Conservation (phyloP, 53 echinoderm and acorn worm species). For the Luidia sarsii region DNA sequence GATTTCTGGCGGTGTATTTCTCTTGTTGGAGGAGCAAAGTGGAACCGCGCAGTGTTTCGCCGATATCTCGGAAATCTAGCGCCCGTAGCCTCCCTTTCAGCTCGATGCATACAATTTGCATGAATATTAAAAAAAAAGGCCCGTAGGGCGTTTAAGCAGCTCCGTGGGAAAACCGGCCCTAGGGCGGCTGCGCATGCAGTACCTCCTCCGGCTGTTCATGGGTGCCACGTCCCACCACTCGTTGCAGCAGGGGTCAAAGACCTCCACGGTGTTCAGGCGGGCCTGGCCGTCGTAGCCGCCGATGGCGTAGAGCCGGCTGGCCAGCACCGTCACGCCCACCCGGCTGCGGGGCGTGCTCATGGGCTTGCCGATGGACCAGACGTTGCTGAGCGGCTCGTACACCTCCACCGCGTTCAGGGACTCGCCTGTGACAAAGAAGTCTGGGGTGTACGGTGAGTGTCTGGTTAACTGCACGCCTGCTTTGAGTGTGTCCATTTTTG, state of each 20-base stretch:
- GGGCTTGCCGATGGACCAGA: constrained; percentile 79
- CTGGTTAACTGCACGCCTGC: constrained; percentile 25
- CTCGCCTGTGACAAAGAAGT: constrained; percentile 74
- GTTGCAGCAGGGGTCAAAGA: constrained; percentile 83
- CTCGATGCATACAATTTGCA: no score
- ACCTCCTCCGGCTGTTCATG: constrained; percentile 98
- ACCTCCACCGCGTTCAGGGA: constrained; percentile 89
- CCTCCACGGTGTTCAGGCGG: constrained; percentile 93
- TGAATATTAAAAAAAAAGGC: no score
- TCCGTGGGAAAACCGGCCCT: no score
- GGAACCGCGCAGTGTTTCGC: no score
- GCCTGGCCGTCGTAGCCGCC: constrained; percentile 96
- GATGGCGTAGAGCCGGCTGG: constrained; percentile 85
- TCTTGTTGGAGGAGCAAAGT: no score
- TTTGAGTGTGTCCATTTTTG: no score
- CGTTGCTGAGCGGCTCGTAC: constrained; percentile 77
- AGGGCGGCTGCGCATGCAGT: no score
- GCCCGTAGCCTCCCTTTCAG: no score
- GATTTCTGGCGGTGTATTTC: no score
- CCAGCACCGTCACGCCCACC: constrained; percentile 91
- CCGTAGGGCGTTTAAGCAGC: no score
- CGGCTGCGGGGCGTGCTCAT: constrained; percentile 97
- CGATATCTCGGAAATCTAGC: no score
- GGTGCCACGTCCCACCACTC: constrained; percentile 99
- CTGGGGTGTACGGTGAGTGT: neutral